Evolutionary conservation across 2,888 invertebrate species (phyloP), one percentile per base, ranked within the genome.

Genomic region (Cephus sareptanus): DNA sequence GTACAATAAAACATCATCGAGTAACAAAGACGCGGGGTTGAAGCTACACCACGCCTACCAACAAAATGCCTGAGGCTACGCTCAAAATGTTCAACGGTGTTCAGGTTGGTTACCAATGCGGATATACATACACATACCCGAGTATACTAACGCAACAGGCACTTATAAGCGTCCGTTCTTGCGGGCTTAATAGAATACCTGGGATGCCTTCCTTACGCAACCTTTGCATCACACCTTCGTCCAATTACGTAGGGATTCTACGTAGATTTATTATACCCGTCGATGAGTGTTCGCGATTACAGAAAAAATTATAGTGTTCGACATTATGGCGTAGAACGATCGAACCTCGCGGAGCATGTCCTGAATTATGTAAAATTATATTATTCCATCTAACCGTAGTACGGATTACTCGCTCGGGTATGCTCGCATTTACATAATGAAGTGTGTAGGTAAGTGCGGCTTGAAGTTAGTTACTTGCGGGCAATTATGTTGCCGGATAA

Each of bases 11-110:
- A 56, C 23, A 56, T 56, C 23, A 9, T 9, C 56, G 23, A 56
- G 23, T 56, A 9, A 56, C 56, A 15, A 56, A 56, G 23, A 23
- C 56, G 23, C 56, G 56, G 56, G 56, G 56, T 56, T 9, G 56
- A 56, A 56, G 56, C 56, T 15, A 23, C 56, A 56, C 56, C 56
- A 56, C 56, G 56, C 77, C 80, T 75, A 77, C 77, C 78, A 79
- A 82, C 85, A 85, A 83, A 80, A 87, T 86, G 87, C 85, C 85
- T 80, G 84, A 87, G 82, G 83, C 85, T 80, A 83, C 84, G 80
- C 83, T 86, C 76, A 84, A 84, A 83, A 86, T 86, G 83, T 87
- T 86, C 85, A 83, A 83, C 82, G 82, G 83, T 78, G 85, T 86
- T 80, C 85, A 87, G 87, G 87, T 87, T 81, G 81, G 87, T 79